Conservation (phyloP, 2,888 invertebrate species). For the Vandiemenella viatica region DNA sequence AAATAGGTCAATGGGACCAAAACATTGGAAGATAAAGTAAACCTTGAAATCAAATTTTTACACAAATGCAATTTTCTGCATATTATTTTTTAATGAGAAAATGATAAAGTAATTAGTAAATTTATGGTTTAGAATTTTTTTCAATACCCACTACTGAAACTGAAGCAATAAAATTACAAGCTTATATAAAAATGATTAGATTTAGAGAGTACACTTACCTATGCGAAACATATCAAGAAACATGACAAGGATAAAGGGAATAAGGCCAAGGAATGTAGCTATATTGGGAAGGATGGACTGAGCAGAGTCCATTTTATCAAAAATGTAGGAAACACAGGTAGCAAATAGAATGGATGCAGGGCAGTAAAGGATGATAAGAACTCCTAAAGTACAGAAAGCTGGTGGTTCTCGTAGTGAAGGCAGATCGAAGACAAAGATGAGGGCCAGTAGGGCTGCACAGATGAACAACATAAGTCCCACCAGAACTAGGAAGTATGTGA, state of each 20-base stretch:
- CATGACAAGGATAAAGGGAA: constrained; percentile 59
- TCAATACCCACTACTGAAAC: no score
- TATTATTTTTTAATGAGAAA: no score
- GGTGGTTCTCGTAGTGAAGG: constrained; percentile 53
- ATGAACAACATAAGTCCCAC: constrained; percentile 52
- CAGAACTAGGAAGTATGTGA: constrained; percentile 58
- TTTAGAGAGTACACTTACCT: constrained; percentile 1
- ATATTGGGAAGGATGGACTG: constrained; percentile 65
- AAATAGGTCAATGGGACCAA: no score
- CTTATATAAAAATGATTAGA: no score
- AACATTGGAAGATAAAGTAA: no score
- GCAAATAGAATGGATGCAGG: constrained; percentile 61
- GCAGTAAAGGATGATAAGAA: constrained; percentile 51
- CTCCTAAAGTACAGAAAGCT: constrained; percentile 49
- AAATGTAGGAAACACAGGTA: constrained; percentile 62
- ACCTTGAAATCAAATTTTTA: no score
- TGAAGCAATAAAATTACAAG: no score
- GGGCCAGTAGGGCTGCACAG: constrained; percentile 42
- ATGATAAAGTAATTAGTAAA: no score
- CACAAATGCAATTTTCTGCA: no score
- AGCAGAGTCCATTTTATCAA: constrained; percentile 69
- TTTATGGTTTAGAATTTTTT: no score
- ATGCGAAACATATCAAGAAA: constrained; percentile 36
- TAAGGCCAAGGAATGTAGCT: constrained; percentile 54
- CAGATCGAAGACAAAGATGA: constrained; percentile 53